Conservation (phyloP, 2,888 invertebrate genomes). For the Parapristionchus giblindavisi region DNA sequence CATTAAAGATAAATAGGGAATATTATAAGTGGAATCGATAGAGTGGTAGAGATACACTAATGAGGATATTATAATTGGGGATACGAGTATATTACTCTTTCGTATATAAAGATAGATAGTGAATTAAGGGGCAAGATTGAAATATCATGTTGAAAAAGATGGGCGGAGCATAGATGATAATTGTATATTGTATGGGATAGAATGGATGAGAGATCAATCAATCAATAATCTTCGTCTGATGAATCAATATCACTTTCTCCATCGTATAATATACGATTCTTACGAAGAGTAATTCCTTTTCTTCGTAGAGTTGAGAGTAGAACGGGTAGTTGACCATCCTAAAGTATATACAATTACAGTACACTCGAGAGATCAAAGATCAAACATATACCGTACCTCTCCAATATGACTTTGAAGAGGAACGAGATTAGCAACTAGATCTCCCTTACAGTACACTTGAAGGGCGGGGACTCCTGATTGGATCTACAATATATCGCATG, state of each 20-base stretch:
- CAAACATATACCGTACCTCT: slow-evolving; percentile 47
- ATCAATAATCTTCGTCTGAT: slow-evolving; percentile 26
- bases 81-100: neutral
- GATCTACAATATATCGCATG: slow-evolving; percentile 45
- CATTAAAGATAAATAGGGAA: neutral
- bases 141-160: too few species aligned
- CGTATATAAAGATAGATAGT: too few species aligned
- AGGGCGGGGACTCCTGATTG: slow-evolving; percentile 57
- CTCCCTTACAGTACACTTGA: slow-evolving; percentile 59
- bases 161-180: neutral
- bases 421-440: slow-evolving; percentile 65
- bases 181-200: neutral
- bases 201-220: neutral
- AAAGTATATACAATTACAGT: neutral
- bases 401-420: slow-evolving; percentile 48
- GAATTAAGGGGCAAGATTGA: too few species aligned
- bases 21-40: neutral
- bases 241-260: slow-evolving; percentile 36
- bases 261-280: slow-evolving; percentile 15
- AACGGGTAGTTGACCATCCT: slow-evolving; percentile 17
- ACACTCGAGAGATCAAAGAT: neutral
- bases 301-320: slow-evolving; percentile 12
- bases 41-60: neutral
- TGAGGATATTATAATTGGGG: too few species aligned
- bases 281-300: neutral